Evolutionary conservation across 2,113 vertebrate species (phyloP).

Genomic region (Neolamprologus tretocephalus): DNA sequence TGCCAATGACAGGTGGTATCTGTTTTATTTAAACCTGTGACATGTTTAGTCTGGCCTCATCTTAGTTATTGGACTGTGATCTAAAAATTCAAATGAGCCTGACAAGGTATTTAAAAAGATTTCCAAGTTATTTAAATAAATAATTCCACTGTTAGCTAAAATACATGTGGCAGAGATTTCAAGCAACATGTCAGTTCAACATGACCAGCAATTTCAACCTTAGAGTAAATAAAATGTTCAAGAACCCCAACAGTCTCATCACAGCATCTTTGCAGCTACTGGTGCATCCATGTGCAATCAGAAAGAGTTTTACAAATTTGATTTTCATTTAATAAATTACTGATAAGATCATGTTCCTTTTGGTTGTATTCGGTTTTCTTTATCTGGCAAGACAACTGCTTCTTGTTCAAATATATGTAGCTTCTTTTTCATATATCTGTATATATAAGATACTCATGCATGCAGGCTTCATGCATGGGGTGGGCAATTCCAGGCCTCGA

Average conservation of each 20-base stretch:
- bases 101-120: background rate
- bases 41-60: background rate
- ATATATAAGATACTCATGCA: background rate
- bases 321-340: background rate
- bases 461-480: background rate
- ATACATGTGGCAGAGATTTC: background rate
- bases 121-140: accelerated
- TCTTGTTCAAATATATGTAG: background rate
- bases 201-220: background rate
- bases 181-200: accelerated
- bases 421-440: background rate
- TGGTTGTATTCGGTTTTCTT: background rate
- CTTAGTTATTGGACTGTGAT: background rate
- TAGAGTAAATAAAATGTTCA: background rate
- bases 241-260: background rate
- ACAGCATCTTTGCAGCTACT: background rate
- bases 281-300: accelerated
- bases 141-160: background rate
- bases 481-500: no score
- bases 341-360: background rate
- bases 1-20: background rate
- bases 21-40: background rate
- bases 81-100: background rate
- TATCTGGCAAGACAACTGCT: background rate
- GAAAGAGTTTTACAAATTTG: background rate